phyloP scores from a whole-genome alignment of 2,888 invertebrate genomes.

The Chesias legatella region DNA sequence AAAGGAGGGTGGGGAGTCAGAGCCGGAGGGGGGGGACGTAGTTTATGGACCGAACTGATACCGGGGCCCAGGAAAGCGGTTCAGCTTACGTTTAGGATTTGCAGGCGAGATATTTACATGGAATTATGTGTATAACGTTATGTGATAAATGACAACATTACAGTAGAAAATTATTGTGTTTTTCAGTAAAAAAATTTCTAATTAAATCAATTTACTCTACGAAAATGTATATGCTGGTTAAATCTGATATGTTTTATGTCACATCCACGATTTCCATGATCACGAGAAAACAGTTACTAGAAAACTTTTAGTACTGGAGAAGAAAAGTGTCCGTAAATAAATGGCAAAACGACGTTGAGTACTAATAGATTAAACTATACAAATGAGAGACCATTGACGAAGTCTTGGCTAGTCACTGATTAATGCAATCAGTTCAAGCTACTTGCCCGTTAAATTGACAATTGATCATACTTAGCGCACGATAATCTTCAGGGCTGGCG shows the following conservation, averaged over 20 bases:
- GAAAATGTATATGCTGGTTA: too few species aligned
- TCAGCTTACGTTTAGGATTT: conserved; percentile 72
- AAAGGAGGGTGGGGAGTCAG: conserved; percentile 41
- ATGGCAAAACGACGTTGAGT: background rate
- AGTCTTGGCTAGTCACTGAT: conserved; percentile 49
- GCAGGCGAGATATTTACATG: conserved; percentile 67
- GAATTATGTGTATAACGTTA: conserved; percentile 44
- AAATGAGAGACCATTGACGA: conserved; percentile 43
- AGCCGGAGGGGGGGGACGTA: conserved; percentile 44
- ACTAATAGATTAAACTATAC: conserved; percentile 20
- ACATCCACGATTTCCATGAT: too few species aligned
- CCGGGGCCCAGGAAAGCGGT: conserved; percentile 70
- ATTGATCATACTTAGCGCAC: conserved; percentile 72
- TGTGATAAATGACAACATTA: conserved; percentile 25
- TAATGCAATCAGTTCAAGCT: conserved; percentile 56
- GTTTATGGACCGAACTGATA: conserved; percentile 78
- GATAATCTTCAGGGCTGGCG: conserved; percentile 58
- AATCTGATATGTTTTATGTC: conserved; percentile 1
- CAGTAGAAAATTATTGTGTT: conserved; percentile 3
- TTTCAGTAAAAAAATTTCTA: too few species aligned
- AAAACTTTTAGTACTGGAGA: too few species aligned
- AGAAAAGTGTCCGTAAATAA: too few species aligned
- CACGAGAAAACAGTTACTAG: too few species aligned
- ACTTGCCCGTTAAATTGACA: conserved; percentile 70
- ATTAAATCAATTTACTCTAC: too few species aligned